Conservation (phyloP, 2,888 invertebrate genomes). For the Uloborus plumipes region DNA sequence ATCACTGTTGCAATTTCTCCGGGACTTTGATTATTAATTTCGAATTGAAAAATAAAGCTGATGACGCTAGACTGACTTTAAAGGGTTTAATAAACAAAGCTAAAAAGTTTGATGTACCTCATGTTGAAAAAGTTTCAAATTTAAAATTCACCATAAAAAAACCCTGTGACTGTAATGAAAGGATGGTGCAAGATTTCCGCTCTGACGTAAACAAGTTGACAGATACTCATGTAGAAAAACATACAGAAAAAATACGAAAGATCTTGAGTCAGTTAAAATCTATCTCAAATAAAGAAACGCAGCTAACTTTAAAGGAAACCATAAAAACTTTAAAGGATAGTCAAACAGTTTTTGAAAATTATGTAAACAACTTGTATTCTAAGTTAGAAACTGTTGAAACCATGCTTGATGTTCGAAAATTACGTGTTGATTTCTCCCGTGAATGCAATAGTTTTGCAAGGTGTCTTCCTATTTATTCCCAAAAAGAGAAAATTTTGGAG, state of each 20-base stretch:
- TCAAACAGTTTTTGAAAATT: conserved; percentile 20
- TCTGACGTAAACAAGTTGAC: no score
- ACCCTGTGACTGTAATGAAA: conserved; percentile 23
- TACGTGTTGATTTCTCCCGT: conserved; percentile 33
- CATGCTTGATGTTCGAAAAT: conserved; percentile 19
- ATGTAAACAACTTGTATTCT: not conserved
- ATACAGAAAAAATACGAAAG: not conserved
- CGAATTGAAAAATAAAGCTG: conserved; percentile 13
- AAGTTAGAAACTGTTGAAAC: conserved; percentile 1
- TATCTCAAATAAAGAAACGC: not conserved
- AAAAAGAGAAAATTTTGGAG: conserved; percentile 39
- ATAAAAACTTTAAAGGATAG: conserved; percentile 17
- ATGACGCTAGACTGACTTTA: conserved; percentile 8
- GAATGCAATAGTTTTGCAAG: conserved; percentile 48
- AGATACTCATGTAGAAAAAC: conserved; percentile 12
- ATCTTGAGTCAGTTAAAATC: not conserved
- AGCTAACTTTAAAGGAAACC: conserved; percentile 10
- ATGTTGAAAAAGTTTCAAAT: conserved; percentile 17
- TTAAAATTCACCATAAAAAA: conserved; percentile 2
- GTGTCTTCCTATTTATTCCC: conserved; percentile 58
- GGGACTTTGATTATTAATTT: conserved; percentile 33
- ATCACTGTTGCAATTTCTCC: conserved; percentile 36
- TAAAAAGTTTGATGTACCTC: conserved; percentile 19
- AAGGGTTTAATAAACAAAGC: conserved; percentile 2
- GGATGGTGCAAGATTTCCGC: conserved; percentile 16